phyloP scores from a whole-genome alignment of 2,113 vertebrate species.

The Entomyzon cyanotis region DNA sequence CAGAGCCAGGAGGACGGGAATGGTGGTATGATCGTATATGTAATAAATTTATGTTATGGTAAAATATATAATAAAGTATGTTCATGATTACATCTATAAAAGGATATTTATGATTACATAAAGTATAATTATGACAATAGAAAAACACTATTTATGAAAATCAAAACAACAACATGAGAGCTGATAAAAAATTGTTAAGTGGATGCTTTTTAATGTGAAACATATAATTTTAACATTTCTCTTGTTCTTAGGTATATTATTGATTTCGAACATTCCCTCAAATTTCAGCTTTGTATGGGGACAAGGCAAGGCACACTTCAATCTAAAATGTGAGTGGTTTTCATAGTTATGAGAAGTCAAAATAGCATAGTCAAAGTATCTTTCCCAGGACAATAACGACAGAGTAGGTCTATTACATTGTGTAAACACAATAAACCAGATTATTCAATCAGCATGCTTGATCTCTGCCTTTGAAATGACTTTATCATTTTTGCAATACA shows the following conservation, averaged over 20 bases:
- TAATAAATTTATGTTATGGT: not conserved
- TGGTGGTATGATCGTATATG: not conserved
- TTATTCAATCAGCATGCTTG: not conserved
- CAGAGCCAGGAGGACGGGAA: rapidly evolving
- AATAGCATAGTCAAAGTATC: not conserved
- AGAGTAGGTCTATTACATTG: not conserved
- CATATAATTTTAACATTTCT: not conserved
- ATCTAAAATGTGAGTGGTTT: not conserved
- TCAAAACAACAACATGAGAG: not conserved
- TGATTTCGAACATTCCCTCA: not conserved
- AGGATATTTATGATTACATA: not conserved
- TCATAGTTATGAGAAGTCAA: not conserved
- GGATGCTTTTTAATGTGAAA: not conserved
- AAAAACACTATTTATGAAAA: not conserved
- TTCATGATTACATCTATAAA: not conserved
- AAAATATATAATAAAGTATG: not conserved
- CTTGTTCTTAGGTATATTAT: not conserved
- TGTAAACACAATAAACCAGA: not conserved
- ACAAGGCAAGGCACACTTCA: not conserved
- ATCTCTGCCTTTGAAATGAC: not conserved
- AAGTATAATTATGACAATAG: not conserved
- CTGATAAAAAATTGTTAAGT: not conserved
- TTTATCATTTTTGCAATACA: not conserved
- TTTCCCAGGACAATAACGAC: not conserved
- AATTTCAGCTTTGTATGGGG: not conserved